Base-by-base conservation (phyloP, 2,113 vertebrate genomes). In the Melanostigma gelatinosum region DNA sequence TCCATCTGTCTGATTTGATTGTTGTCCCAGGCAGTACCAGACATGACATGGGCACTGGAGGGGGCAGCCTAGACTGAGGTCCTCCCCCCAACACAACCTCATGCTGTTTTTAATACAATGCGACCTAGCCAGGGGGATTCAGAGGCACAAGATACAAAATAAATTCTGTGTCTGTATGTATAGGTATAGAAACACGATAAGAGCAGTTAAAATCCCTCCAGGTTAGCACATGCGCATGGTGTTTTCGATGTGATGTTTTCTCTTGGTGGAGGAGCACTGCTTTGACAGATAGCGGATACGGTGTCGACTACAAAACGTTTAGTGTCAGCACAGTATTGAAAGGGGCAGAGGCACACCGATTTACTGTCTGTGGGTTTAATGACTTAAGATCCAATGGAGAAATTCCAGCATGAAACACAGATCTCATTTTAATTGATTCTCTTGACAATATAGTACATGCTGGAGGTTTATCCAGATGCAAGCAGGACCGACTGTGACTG, bases 1-100 rank as follows among this genome's bases (percentile, higher is more conserved):
- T 89, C 93, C 94, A 94, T 94, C 94, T 95, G 94, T 92, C 87
- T 91, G 93, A 95, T 91, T 92, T 90, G 88, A 94, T 93, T 94
- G 83, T 89, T 76, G 89, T 91, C 87, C 84, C 91, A 88, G 87
- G 82, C 88, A 90, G 79, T 85, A 84, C 72, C 85, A 79, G 89
- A 83, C 87, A 90, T 71, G 86, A 89, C 85, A 90, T 82, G 71
- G 85, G 70, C 86, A 79, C 80, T 72, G 57, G 79, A 85, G 85
- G 72, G 87, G 70, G 57, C 65, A 77, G 81, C 70, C 64, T 61
- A 71, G 64, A 70, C 80, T 72, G 65, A 81, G 60, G 65, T 54
- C 64, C 81, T 29, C 65, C 20, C 20, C 60, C 38, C 78, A 81
- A 89, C 86, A 82, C 63, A 75, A 36, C 77, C 24, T 85, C 84